Evolutionary conservation across 2,888 invertebrate species (phyloP), one percentile per base, ranked within the genome.

Genomic region (Neoascia interrupta): DNA sequence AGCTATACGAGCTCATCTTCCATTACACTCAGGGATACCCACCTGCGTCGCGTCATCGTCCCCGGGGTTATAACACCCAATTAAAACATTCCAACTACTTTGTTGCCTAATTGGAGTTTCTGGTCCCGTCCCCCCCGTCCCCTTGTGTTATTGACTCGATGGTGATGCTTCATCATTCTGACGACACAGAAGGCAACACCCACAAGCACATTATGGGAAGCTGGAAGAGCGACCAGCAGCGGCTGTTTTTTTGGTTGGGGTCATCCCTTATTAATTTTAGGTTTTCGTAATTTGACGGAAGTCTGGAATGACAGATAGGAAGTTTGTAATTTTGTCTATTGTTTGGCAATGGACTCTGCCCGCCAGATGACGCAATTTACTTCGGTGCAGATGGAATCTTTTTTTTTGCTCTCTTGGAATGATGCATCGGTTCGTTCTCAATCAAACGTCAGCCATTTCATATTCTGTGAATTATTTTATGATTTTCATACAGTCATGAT

Each of bases 251-350:
- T n/a, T n/a, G 28, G n/a, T n/a, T n/a, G 15, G 51, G 72, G 76
- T 73, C 73, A 79, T 64, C 66, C 66, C 60, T 73, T 73, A 61
- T 68, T 66, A 73, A 73, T 79, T 73, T 72, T 21, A 47, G 66
- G 70, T 73, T 69, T 23, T 66, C 73, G 61, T 68, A 68, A 73
- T 79, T 79, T 73, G 43, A 68, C 66, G 79, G 79, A 73, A 68
- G 61, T 73, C 73, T 61, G 66, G 61, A 79, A 61, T 79, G 79
- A 79, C 73, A 73, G 73, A 79, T 79, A 61, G 79, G 66, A 79
- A 73, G 61, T 68, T 37, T 60, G 45, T 66, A 61, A 72, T 58
- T 76, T 76, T 64, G 28, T 43, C 63, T 72, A 64, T 72, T 76
- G 72, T 60, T 60, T 64, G 56, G 64, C n/a, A 34, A 26, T 11